These are phyloP conservation scores for Macrophya annulata DNA, from an alignment of 2,888 invertebrate species.

Conservation along the genomic window DNA sequence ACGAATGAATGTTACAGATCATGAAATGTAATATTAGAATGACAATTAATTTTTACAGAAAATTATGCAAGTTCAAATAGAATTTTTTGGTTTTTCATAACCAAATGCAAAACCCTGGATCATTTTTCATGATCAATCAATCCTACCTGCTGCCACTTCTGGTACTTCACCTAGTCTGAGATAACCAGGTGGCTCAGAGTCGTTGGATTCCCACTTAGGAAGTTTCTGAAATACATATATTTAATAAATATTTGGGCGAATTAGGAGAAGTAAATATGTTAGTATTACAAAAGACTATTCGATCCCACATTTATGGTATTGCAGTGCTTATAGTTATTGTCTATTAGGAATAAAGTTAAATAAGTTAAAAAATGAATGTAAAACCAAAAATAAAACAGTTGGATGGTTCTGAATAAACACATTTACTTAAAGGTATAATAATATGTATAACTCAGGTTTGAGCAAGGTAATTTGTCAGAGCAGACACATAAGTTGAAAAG, in stretches of 20 bases:
- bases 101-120: background rate
- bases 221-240: background rate
- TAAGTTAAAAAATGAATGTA: no score
- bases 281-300: background rate
- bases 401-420: no score
- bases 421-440: no score
- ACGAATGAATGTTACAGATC: background rate
- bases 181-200: background rate
- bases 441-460: background rate
- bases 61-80: background rate
- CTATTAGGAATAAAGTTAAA: no score
- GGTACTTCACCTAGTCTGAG: background rate
- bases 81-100: background rate
- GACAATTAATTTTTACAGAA: no score
- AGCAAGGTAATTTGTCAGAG: background rate
- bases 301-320: background rate
- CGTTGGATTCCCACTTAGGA: background rate
- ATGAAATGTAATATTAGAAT: background rate
- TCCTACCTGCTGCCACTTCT: conserved; percentile 5
- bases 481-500: background rate
- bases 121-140: background rate
- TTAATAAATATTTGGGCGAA: background rate
- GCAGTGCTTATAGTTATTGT: background rate
- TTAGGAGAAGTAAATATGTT: background rate
- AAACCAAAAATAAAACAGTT: no score